These are phyloP conservation scores for Sitta carolinensis DNA, from an alignment of 2,797 vertebrate genomes.

Conservation along the genomic window DNA sequence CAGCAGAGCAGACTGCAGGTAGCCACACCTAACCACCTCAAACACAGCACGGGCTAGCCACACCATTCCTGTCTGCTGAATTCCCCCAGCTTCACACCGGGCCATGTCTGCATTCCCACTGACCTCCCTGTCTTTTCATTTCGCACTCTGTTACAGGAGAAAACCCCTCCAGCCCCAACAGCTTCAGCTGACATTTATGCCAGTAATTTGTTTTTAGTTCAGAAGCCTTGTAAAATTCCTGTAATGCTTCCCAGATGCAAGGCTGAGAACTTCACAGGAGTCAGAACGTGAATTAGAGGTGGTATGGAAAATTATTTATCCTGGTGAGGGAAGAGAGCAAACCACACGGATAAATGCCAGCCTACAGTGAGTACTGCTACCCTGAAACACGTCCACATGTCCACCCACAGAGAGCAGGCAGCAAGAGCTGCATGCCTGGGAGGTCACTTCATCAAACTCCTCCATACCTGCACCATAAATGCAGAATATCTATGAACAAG, in stretches of 20 bases:
- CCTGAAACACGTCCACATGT: fast-evolving
- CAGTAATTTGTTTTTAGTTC: not conserved
- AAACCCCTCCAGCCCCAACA: not conserved
- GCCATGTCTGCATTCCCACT: not conserved
- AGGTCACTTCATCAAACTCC: not conserved
- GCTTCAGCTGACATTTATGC: not conserved
- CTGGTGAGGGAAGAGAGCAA: not conserved
- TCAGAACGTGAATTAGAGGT: not conserved
- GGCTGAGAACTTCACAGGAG: not conserved
- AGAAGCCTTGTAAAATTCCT: not conserved
- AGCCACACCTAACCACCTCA: not conserved
- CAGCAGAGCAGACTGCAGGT: not conserved
- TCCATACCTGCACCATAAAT: not conserved
- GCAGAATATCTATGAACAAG: not conserved
- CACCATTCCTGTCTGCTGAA: not conserved
- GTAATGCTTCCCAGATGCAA: conserved; percentile 15
- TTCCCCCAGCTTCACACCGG: not conserved
- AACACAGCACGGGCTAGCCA: not conserved
- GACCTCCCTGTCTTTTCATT: not conserved
- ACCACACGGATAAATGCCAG: not conserved
- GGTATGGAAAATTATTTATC: not conserved
- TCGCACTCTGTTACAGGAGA: not conserved
- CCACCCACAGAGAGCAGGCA: not conserved
- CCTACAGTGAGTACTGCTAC: not conserved
- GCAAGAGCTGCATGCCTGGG: not conserved